These are phyloP conservation scores for Cephus pygmeus DNA, from an alignment of 2,888 invertebrate species.

Conservation along the genomic window DNA sequence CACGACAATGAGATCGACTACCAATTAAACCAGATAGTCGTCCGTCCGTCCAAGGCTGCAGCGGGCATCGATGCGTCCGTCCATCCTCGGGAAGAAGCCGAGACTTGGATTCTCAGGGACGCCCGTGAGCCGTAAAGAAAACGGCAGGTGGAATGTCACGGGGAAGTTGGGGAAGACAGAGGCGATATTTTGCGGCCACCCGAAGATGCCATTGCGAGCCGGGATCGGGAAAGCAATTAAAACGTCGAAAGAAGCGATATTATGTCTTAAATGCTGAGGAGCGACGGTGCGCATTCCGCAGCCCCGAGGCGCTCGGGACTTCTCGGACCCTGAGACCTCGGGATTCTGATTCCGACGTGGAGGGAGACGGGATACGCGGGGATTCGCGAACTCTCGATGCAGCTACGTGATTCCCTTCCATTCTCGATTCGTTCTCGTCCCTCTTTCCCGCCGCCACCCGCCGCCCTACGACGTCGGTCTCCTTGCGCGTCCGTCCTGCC, in stretches of 20 bases:
- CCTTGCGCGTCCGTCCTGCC: constrained; percentile 12
- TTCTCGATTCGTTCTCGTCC: not conserved
- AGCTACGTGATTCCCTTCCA: constrained; percentile 3
- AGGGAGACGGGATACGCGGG: not conserved
- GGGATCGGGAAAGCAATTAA: constrained; percentile 36
- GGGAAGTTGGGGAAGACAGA: not conserved
- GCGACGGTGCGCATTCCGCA: constrained; percentile 10
- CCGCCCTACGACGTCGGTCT: constrained; percentile 8
- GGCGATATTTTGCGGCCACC: constrained; percentile 5
- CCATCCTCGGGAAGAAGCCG: not conserved
- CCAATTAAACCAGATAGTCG: not conserved
- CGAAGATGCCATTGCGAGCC: constrained; percentile 17
- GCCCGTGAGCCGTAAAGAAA: not conserved
- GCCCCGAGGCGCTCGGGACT: constrained; percentile 5
- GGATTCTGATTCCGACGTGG: not conserved
- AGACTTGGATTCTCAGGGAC: not conserved
- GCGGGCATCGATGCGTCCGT: not conserved
- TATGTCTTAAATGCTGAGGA: constrained; percentile 27
- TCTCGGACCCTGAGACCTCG: not conserved
- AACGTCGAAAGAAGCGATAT: constrained; percentile 42
- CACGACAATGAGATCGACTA: not conserved
- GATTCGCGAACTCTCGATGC: not conserved
- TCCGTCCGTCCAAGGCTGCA: not conserved
- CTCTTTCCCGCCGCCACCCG: not conserved
- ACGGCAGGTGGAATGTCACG: constrained; percentile 33